Evolutionary conservation across 2,113 vertebrate genomes (phyloP).

Genomic region (Ascaphus truei): DNA sequence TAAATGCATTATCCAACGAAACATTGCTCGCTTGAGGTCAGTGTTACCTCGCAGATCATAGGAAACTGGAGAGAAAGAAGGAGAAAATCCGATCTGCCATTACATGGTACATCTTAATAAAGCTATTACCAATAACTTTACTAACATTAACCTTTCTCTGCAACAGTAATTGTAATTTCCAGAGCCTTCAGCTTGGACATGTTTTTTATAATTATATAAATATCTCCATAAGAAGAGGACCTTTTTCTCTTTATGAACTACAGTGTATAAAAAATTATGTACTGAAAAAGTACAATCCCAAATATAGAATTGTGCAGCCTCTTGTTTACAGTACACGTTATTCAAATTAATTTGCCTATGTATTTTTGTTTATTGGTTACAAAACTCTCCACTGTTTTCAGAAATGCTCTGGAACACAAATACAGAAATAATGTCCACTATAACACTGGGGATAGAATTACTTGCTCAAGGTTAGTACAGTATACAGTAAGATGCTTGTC

Average conservation of each 20-base stretch:
- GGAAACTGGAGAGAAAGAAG: neutral
- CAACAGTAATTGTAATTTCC: neutral
- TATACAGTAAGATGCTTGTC: no score
- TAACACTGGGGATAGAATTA: no score
- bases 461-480: no score
- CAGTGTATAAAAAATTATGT: neutral
- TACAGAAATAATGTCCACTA: no score
- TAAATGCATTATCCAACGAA: no score
- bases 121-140: neutral
- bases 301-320: no score
- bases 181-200: neutral
- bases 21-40: conserved; percentile 13
- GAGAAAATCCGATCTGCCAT: neutral
- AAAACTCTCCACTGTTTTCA: no score
- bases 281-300: neutral
- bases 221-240: neutral
- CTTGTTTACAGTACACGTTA: no score
- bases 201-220: neutral
- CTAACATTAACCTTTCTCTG: conserved; percentile 13
- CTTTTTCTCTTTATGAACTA: no score
- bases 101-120: neutral
- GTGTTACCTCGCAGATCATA: conserved; percentile 3
- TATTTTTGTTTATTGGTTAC: no score
- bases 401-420: no score
- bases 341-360: no score